Evolutionary conservation across 2,797 vertebrate genomes (phyloP).

Genomic region (Pitangus sulphuratus): DNA sequence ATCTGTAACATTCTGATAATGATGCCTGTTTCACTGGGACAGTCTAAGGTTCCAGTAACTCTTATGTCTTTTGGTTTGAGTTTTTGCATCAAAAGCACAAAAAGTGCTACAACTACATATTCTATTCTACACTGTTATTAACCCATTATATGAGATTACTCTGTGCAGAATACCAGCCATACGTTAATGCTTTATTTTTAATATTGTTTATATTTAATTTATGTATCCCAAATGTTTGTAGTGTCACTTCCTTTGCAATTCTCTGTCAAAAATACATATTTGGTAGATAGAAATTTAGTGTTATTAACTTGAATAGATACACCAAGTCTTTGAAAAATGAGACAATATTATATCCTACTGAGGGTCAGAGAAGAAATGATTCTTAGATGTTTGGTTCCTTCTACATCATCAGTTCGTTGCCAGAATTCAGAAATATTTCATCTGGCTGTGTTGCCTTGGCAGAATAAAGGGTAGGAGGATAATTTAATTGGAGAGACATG

Average conservation of each 20-base stretch:
- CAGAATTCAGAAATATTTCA: conserved; percentile 37
- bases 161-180: background rate
- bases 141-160: background rate
- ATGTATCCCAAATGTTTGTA: background rate
- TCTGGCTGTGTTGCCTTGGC: conserved; percentile 38
- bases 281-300: background rate
- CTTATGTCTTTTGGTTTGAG: background rate
- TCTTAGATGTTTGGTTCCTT: background rate
- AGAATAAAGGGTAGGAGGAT: conserved; percentile 51
- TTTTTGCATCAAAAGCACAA: background rate
- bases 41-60: background rate
- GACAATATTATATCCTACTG: background rate
- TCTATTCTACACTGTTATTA: background rate
- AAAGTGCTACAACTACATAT: background rate
- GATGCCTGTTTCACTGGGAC: background rate
- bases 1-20: background rate
- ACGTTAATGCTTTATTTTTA: background rate
- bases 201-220: background rate
- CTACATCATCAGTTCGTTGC: background rate
- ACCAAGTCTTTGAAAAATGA: background rate
- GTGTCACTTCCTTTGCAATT: background rate
- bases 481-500: conserved; percentile 64
- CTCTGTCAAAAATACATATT: background rate
- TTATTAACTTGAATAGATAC: background rate
- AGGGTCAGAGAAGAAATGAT: background rate